Conservation (phyloP, 1,140 invertebrate species). For the Oedothorax gibbosus region DNA sequence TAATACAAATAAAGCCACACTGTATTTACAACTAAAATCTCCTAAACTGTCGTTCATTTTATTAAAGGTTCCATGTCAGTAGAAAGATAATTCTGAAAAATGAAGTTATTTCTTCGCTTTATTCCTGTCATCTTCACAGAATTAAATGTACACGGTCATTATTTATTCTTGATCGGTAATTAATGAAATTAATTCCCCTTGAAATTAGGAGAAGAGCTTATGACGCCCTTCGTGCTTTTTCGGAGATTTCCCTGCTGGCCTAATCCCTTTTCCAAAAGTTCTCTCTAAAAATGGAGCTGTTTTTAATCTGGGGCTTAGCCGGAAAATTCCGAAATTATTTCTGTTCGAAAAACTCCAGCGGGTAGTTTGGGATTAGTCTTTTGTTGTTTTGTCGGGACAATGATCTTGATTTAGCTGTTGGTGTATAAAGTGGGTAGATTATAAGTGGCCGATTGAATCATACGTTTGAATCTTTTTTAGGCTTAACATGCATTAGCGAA, state of each 20-base stretch:
- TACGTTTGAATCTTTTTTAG: no score
- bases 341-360: not conserved
- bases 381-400: not conserved
- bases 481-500: no score
- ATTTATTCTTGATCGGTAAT: constrained; percentile 58
- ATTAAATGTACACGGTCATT: constrained; percentile 40
- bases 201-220: constrained; percentile 44
- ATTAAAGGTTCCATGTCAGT: not conserved
- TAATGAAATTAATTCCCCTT: constrained; percentile 59
- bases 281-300: constrained; percentile 9
- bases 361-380: not conserved
- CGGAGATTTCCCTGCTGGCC: constrained; percentile 4
- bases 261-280: constrained; percentile 6
- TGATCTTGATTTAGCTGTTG: not conserved
- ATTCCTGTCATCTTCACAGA: not conserved
- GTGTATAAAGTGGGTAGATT: not conserved
- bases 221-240: constrained; percentile 9
- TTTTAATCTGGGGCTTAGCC: constrained; percentile 25
- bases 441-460: no score
- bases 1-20: no score
- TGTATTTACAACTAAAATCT: not conserved
- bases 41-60: not conserved
- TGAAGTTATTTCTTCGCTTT: not conserved
- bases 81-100: constrained; percentile 7
- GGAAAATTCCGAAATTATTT: constrained; percentile 11